Conservation (phyloP, 1,140 invertebrate species). For the Dufourea novaeangliae region DNA sequence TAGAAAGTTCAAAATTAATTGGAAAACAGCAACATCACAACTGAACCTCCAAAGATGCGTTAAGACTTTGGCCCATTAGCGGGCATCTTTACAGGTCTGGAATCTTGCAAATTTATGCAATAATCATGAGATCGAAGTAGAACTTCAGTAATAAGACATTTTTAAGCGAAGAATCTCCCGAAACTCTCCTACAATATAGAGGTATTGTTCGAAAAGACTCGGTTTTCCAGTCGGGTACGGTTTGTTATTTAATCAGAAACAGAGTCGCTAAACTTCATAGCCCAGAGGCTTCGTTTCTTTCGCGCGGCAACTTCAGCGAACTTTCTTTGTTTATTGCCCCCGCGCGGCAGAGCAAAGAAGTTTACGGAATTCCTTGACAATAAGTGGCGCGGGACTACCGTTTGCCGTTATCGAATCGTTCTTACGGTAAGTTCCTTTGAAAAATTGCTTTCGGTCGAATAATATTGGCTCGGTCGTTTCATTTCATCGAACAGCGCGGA, state of each 20-base stretch:
- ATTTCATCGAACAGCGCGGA: constrained; percentile 18
- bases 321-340: constrained; percentile 35
- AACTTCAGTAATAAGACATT: background rate
- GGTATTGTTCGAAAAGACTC: constrained; percentile 1
- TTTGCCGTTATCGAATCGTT: constrained; percentile 4
- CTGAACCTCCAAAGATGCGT: too few relatives aligned
- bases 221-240: background rate
- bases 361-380: constrained; percentile 22
- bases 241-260: constrained; percentile 42
- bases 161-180: background rate
- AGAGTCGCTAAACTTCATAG: constrained; percentile 7
- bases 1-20: too few relatives aligned
- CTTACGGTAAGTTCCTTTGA: constrained; percentile 18
- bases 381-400: background rate
- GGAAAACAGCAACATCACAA: too few relatives aligned
- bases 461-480: constrained; percentile 48
- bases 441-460: constrained; percentile 51
- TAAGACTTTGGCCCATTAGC: too few relatives aligned
- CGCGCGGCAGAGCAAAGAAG: background rate
- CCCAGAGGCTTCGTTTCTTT: background rate
- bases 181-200: background rate
- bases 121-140: background rate
- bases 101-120: too few relatives aligned
- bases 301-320: background rate
- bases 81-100: too few relatives aligned